These are phyloP conservation scores for Semotilus atromaculatus DNA, from an alignment of 2,797 vertebrate genomes.

Conservation along the genomic window DNA sequence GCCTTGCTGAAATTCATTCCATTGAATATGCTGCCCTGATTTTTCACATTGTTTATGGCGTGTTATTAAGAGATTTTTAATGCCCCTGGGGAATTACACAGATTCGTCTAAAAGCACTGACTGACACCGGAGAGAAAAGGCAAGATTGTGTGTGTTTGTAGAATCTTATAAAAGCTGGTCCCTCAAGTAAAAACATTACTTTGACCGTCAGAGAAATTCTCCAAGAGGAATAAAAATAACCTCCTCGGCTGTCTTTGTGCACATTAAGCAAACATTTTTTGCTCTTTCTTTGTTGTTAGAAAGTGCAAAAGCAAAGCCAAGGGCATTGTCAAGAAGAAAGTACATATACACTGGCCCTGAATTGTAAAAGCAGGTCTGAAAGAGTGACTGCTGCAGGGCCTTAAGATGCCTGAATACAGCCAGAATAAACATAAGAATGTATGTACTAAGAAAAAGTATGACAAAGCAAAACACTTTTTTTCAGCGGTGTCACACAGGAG, in stretches of 20 bases:
- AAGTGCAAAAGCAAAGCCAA: conserved; percentile 11
- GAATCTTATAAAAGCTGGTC: conserved; percentile 23
- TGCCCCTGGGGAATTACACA: neutral
- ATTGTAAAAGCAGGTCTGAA: conserved; percentile 12
- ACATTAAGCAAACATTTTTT: conserved; percentile 28
- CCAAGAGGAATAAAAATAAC: conserved; percentile 34
- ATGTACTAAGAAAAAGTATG: neutral
- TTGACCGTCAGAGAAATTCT: conserved; percentile 38
- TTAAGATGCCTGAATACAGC: neutral
- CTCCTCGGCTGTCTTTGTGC: conserved; percentile 4
- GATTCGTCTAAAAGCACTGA: conserved; percentile 27
- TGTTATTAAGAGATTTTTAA: neutral
- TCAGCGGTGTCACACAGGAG: neutral
- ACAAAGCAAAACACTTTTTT: no score
- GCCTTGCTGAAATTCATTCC: neutral
- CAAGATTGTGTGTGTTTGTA: conserved; percentile 13
- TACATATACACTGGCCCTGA: conserved; percentile 3
- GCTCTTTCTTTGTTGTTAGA: conserved; percentile 35
- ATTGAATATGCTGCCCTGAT: neutral
- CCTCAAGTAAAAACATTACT: conserved; percentile 52
- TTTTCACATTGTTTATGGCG: conserved; percentile 21
- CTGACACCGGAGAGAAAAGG: conserved; percentile 9
- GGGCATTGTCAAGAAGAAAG: conserved; percentile 36
- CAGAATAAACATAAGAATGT: conserved; percentile 30
- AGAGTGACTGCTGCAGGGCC: conserved; percentile 24